A percentile compares a stretch with the other conserved stretches of the same genome.
phyloP scores from a whole-genome alignment of 2,888 invertebrate genomes.

The Oscheius myriophilus region DNA sequence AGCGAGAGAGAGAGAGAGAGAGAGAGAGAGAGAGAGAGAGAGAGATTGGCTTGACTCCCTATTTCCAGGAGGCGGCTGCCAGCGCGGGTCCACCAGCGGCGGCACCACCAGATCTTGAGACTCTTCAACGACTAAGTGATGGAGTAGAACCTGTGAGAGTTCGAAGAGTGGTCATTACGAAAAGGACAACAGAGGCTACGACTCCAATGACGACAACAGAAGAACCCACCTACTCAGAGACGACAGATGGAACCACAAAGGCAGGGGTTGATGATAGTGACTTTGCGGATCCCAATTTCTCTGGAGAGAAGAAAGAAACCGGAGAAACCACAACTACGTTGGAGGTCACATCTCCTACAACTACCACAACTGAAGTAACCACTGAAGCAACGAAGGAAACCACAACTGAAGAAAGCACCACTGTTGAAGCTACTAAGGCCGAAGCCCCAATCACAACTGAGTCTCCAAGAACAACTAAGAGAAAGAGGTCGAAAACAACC shows the following conservation, averaged over 20 bases:
- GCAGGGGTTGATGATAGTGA: constrained; percentile 7
- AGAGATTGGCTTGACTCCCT: background rate
- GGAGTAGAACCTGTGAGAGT: background rate
- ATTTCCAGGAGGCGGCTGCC: constrained; percentile 2
- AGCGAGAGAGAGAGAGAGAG: no score
- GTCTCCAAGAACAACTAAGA: constrained; percentile 1
- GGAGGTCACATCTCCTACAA: background rate
- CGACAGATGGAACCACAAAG: background rate
- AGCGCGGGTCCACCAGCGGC: constrained; percentile 19
- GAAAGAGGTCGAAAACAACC: background rate
- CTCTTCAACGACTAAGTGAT: constrained; percentile 8
- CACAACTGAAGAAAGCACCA: background rate
- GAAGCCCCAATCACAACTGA: background rate
- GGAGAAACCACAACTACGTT: background rate
- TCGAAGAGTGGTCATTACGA: constrained; percentile 13
- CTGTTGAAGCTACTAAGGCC: background rate
- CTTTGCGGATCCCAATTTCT: constrained; percentile 21
- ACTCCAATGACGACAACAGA: no score
- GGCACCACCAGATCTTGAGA: constrained; percentile 18
- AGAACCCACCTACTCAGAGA: background rate
- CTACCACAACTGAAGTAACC: background rate
- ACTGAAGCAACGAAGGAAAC: constrained; percentile 5
- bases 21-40: background rate
- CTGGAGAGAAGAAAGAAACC: background rate
- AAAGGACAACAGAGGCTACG: constrained; percentile 2